Percentiles rank a stretch among this genome's conserved stretches.
Evolutionary conservation across 2,888 invertebrate genomes (phyloP).

Genomic region (Limnephilus marmoratus): DNA sequence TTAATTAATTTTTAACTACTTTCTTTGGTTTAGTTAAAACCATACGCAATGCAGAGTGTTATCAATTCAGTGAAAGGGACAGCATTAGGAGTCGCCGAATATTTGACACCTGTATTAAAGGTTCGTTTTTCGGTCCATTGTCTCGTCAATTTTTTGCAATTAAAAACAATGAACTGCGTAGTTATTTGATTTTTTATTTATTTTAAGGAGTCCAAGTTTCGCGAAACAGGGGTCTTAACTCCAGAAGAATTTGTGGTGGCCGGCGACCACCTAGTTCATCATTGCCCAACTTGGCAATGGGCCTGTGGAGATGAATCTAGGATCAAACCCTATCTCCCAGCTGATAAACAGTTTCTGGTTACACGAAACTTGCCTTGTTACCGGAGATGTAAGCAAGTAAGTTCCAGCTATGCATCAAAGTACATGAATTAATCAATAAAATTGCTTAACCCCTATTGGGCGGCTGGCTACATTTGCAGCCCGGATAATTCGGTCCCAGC

Average conservation of each 20-base stretch:
- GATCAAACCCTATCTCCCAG: slow-evolving; percentile 91
- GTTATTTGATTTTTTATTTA: not conserved
- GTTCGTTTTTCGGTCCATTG: slow-evolving; percentile 75
- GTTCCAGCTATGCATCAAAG: slow-evolving; percentile 10
- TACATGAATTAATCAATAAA: not conserved
- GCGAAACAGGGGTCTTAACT: slow-evolving; percentile 98
- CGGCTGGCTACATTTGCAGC: too few relatives aligned
- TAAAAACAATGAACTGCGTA: slow-evolving; percentile 48
- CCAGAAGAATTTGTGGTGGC: slow-evolving; percentile 99
- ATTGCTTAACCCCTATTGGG: not conserved
- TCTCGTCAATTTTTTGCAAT: slow-evolving; percentile 45
- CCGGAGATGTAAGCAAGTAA: slow-evolving; percentile 93
- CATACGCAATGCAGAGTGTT: slow-evolving; percentile 91
- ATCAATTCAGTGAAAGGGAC: slow-evolving; percentile 97
- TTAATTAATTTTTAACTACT: not conserved
- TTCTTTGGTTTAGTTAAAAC: not conserved
- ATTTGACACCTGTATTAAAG: slow-evolving; percentile 96
- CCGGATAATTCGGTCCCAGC: too few relatives aligned
- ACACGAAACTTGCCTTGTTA: slow-evolving; percentile 98
- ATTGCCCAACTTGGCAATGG: slow-evolving; percentile 99
- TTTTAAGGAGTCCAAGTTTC: slow-evolving; percentile 94
- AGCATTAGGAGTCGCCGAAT: slow-evolving; percentile 96
- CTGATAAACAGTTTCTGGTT: slow-evolving; percentile 97
- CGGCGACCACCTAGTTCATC: slow-evolving; percentile 98
- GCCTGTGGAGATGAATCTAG: slow-evolving; percentile 94